These are phyloP conservation scores for Rotaria magnacalcarata DNA, from an alignment of 2,888 invertebrate genomes.

Conservation along the genomic window DNA sequence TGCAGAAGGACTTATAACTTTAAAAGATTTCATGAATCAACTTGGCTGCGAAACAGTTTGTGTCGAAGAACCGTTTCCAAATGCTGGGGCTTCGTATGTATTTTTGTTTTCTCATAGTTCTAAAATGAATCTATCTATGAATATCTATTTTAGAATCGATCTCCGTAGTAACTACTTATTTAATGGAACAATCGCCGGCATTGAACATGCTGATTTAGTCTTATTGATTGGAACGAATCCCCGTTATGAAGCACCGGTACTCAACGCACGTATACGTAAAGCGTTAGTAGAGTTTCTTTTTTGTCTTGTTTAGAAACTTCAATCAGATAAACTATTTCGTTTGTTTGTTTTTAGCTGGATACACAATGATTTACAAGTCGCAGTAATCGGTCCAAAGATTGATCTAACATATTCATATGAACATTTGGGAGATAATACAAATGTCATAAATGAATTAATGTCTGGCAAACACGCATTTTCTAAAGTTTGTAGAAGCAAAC, in stretches of 20 bases:
- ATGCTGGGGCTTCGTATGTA: slow-evolving; percentile 52
- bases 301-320: background rate
- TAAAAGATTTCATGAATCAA: slow-evolving; percentile 85
- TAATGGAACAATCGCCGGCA: slow-evolving; percentile 79
- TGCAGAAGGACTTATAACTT: slow-evolving; percentile 78
- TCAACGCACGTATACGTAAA: slow-evolving; percentile 91
- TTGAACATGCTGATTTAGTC: slow-evolving; percentile 88
- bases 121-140: too few relatives aligned
- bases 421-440: slow-evolving; percentile 56
- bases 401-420: slow-evolving; percentile 87
- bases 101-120: background rate
- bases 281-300: background rate
- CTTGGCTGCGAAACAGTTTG: slow-evolving; percentile 78
- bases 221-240: slow-evolving; percentile 92
- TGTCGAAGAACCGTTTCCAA: slow-evolving; percentile 86
- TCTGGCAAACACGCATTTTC: slow-evolving; percentile 70
- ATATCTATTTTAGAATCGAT: slow-evolving; percentile 67
- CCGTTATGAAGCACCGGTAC: slow-evolving; percentile 87
- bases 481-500: slow-evolving; percentile 58
- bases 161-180: slow-evolving; percentile 83
- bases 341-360: slow-evolving; percentile 65
- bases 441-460: slow-evolving; percentile 71
- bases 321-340: background rate
- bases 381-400: slow-evolving; percentile 79
- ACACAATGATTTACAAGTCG: slow-evolving; percentile 82